A percentile compares a stretch with the other conserved stretches of the same genome.
phyloP scores from a whole-genome alignment of 2,888 invertebrate species.

The Crepidodera aurea region DNA sequence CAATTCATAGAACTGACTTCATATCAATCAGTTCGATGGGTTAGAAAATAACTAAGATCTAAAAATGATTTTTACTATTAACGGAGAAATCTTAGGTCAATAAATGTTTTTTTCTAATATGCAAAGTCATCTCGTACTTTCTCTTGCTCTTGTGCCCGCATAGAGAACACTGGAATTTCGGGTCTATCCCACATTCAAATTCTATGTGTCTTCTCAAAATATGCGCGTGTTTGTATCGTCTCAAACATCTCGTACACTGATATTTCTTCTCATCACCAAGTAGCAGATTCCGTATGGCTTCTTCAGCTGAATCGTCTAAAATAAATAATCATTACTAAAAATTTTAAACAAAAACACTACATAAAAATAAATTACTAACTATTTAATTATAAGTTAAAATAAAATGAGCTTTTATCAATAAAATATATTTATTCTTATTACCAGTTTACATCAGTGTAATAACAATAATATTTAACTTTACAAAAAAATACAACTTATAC shows the following conservation, averaged over 20 bases:
- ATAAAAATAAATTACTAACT: neutral
- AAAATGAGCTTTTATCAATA: neutral
- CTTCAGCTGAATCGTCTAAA: slow-evolving; percentile 36
- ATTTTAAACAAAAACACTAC: neutral
- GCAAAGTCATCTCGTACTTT: slow-evolving; percentile 52
- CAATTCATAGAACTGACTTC: too few species aligned
- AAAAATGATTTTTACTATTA: too few species aligned
- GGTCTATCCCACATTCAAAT: slow-evolving; percentile 68
- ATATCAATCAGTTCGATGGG: too few species aligned
- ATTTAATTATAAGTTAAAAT: neutral
- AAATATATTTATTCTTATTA: slow-evolving; percentile 19
- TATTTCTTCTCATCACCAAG: slow-evolving; percentile 23
- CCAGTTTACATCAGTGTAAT: slow-evolving; percentile 4
- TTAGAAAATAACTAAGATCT: too few species aligned
- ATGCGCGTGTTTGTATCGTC: slow-evolving; percentile 67
- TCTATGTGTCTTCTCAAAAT: slow-evolving; percentile 67
- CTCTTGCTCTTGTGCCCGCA: slow-evolving; percentile 63
- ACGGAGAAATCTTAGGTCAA: too few species aligned
- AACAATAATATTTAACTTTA: neutral
- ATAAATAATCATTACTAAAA: slow-evolving; percentile 12
- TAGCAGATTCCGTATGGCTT: slow-evolving; percentile 31
- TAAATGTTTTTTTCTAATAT: slow-evolving; percentile 49
- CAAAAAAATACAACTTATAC: too few species aligned
- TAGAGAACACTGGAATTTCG: slow-evolving; percentile 65
- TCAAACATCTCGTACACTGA: slow-evolving; percentile 66